phyloP scores from a whole-genome alignment of 2,113 vertebrate genomes.

The Oxyruncus cristatus region DNA sequence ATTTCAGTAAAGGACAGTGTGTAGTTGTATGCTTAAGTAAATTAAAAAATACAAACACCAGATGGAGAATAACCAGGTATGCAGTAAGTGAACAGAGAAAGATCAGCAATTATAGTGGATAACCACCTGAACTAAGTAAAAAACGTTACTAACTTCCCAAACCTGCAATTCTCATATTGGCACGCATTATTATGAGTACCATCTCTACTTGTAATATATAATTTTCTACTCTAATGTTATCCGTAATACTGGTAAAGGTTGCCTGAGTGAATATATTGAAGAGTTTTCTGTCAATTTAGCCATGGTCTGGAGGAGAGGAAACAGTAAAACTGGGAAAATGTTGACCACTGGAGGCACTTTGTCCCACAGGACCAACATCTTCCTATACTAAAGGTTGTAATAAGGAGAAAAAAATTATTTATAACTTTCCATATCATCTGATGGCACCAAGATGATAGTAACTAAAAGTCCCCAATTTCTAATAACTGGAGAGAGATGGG shows the following conservation, averaged over 20 bases:
- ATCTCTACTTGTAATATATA: not conserved
- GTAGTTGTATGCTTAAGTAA: not conserved
- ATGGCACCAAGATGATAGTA: not conserved
- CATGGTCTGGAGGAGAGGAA: not conserved
- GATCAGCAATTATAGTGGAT: not conserved
- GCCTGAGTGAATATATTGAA: not conserved
- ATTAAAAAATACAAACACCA: not conserved
- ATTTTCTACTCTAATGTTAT: not conserved
- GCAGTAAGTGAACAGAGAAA: not conserved
- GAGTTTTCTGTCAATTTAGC: not conserved
- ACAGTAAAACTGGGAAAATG: not conserved
- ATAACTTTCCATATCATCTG: not conserved
- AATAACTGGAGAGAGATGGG: not conserved
- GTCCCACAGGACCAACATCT: not conserved
- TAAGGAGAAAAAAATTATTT: not conserved
- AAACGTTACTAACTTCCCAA: not conserved
- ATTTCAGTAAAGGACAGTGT: not conserved
- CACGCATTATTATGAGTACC: not conserved
- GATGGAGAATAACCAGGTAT: not conserved
- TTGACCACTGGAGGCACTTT: not conserved
- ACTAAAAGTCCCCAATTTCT: not conserved
- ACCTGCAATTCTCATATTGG: not conserved
- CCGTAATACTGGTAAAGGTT: not conserved
- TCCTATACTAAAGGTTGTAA: not conserved
- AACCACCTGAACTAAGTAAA: not conserved